Evolutionary conservation across 2,113 vertebrate species (phyloP).

Genomic region (Elanus axillaris): DNA sequence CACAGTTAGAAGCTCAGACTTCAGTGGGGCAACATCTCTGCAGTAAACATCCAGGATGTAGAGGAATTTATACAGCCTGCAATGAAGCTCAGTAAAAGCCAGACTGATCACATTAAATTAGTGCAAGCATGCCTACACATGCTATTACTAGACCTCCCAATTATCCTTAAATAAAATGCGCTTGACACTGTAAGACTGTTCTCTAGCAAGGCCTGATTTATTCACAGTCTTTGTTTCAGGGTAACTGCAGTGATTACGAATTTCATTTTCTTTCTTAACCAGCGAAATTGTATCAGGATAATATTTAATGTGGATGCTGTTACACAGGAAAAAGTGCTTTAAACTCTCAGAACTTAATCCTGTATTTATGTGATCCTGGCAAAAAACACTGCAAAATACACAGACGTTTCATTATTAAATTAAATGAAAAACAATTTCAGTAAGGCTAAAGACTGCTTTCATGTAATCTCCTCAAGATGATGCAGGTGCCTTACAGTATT

Average conservation of each 20-base stretch:
- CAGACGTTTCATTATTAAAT: not conserved
- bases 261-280: not conserved
- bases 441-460: not conserved
- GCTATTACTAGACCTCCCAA: not conserved
- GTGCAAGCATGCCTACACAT: not conserved
- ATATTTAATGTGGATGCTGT: not conserved
- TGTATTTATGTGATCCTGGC: not conserved
- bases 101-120: not conserved
- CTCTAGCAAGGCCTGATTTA: not conserved
- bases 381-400: not conserved
- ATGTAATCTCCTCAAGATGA: not conserved
- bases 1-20: not conserved
- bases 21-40: not conserved
- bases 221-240: not conserved
- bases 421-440: not conserved
- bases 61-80: not conserved
- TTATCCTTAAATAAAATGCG: not conserved
- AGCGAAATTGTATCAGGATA: not conserved
- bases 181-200: not conserved
- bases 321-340: not conserved
- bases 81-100: not conserved
- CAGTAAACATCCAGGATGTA: not conserved
- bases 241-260: not conserved
- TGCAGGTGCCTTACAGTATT: not conserved
- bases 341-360: not conserved